Conservation (phyloP, 2,113 vertebrate species). For the Engystomops pustulosus region DNA sequence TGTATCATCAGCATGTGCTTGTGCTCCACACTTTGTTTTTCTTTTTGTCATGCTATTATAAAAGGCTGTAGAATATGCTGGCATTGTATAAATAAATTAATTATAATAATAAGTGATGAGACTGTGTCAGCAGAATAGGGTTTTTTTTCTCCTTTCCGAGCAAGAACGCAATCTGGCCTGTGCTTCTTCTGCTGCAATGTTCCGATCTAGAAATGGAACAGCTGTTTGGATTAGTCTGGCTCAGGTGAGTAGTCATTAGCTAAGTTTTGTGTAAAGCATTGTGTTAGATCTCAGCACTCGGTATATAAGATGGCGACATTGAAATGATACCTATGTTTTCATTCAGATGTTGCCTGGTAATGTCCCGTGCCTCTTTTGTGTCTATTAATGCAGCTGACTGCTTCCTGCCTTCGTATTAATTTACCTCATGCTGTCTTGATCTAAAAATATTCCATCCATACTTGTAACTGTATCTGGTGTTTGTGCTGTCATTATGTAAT, state of each 20-base stretch:
- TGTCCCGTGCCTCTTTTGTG: conserved; percentile 60
- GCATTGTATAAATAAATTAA: conserved; percentile 56
- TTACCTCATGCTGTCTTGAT: conserved; percentile 65
- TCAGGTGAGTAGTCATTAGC: conserved; percentile 44
- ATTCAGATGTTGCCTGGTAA: conserved; percentile 58
- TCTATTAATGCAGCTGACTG: conserved; percentile 65
- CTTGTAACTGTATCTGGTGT: conserved; percentile 59
- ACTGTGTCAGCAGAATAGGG: conserved; percentile 49
- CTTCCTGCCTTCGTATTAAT: conserved; percentile 63
- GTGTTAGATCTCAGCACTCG: neutral
- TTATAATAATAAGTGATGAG: conserved; percentile 57
- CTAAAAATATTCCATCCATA: conserved; percentile 71
- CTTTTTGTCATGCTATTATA: conserved; percentile 50
- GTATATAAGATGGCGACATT: conserved; percentile 26
- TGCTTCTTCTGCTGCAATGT: conserved; percentile 24
- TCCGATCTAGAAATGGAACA: conserved; percentile 27
- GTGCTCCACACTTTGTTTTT: conserved; percentile 50
- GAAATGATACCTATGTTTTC: conserved; percentile 53
- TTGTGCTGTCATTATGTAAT: conserved; percentile 54
- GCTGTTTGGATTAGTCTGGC: conserved; percentile 29
- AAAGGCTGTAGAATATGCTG: conserved; percentile 42
- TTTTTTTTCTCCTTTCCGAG: conserved; percentile 14
- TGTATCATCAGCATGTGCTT: conserved; percentile 52
- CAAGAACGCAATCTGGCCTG: conserved; percentile 52
- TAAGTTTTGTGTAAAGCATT: conserved; percentile 21